Base-by-base conservation (phyloP, 92 coral and sea anemone species). In the Muricea muricata region DNA sequence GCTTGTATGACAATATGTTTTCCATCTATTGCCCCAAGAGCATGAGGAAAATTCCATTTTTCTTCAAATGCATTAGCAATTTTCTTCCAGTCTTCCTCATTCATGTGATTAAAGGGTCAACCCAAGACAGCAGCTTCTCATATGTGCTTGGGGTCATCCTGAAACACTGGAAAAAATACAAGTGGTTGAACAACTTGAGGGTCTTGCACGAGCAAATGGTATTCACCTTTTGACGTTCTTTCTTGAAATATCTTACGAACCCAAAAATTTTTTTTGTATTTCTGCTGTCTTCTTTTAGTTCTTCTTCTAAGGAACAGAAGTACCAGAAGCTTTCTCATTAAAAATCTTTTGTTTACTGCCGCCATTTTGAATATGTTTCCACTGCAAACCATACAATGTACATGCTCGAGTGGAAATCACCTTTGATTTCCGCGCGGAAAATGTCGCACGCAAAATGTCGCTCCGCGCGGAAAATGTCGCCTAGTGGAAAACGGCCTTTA, bases 221-320 rank as follows among this genome's bases (percentile, higher is more conserved):
- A n/a, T n/a, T n/a, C n/a, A n/a, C n/a, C n/a, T n/a, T n/a, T n/a
- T n/a, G n/a, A n/a, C n/a, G n/a, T n/a, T n/a, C n/a, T n/a, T n/a
- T n/a, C n/a, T n/a, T n/a, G n/a, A n/a, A n/a, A n/a, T n/a, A n/a
- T n/a, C n/a, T n/a, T n/a, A n/a, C n/a, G n/a, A n/a, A n/a, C n/a
- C 77, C 77, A 71, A 71, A 71, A 71, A 26, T 33, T 10, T 71
- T 71, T 71, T 21, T 35, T 71, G 52, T 71, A 71, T 55, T 40
- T 71, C 8, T 71, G 45, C 50, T 71, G 54, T 37, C 77, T 1
- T 71, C 31, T n/a, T n/a, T n/a, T n/a, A n/a, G n/a, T n/a, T n/a
- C n/a, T n/a, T n/a, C n/a, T n/a, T n/a, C n/a, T n/a, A n/a, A n/a
- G n/a, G n/a, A n/a, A n/a, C n/a, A n/a, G n/a, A n/a, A n/a, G n/a